Conservation (phyloP, 2,888 invertebrate genomes). For the Thyatira batis region DNA sequence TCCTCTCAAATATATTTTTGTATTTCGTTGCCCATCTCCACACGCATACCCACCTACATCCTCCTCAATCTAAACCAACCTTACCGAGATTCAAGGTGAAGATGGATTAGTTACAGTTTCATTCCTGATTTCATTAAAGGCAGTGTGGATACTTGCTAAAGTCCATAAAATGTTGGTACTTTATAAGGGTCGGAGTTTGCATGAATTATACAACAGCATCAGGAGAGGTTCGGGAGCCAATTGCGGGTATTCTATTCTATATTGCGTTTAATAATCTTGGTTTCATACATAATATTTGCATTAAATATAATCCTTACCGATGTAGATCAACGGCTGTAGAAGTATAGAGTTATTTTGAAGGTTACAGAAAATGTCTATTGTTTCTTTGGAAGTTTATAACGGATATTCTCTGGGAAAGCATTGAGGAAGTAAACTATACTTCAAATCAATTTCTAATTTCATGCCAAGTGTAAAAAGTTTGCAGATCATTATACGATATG, state of each 20-base stretch:
- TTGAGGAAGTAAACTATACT: too few relatives aligned
- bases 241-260: neutral
- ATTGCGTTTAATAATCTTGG: neutral
- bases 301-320: neutral
- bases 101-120: neutral
- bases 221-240: neutral
- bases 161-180: neutral
- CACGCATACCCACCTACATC: too few relatives aligned
- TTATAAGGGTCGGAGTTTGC: neutral
- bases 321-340: neutral
- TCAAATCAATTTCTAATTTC: too few relatives aligned
- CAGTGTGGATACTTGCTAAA: neutral
- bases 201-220: neutral
- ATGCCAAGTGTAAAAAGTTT: too few relatives aligned
- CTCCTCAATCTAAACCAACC: too few relatives aligned
- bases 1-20: too few relatives aligned
- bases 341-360: neutral
- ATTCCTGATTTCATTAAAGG: neutral
- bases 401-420: too few relatives aligned
- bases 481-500: too few relatives aligned
- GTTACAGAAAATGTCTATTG: neutral
- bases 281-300: neutral
- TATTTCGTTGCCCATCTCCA: too few relatives aligned
- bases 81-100: neutral
- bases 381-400: neutral